Evolutionary conservation across 2,888 invertebrate species (phyloP), one percentile per base, ranked within the genome.

Genomic region (Heliconius sara): DNA sequence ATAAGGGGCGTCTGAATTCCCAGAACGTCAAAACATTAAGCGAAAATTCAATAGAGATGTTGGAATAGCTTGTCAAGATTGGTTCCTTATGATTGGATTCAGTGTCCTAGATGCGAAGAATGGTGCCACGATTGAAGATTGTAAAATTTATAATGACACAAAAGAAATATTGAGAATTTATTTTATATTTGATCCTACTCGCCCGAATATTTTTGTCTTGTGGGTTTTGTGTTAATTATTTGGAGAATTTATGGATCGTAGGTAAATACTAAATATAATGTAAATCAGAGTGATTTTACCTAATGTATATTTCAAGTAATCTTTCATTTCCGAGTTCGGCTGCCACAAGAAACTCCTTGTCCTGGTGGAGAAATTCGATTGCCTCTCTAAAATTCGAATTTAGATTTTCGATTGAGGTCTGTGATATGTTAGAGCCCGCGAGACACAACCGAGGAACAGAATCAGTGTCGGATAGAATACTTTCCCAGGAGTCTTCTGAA

Each of bases 321-420:
- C 83, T 83, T 57, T 86, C 83, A 83, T 93, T 88, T 52, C 91
- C 92, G 52, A 87, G 84, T 86, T 92, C 94, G 57, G 94, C 94
- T 78, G 93, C 92, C 39, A 89, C 83, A 47, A 94, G 85, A 39
- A 92, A 89, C 0, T 88, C 89, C 27, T 88, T 88, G 80, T 93
- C 92, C 25, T 84, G 83, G 47, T 92, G 90, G 6, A 94, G 84
- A 77, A 89, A 91, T 16, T 91, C 88, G n/a, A 92, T 83, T 63
- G 89, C 89, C 76, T 85, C 80, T 72, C 83, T 85, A 19, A 90
- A 71, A 74, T 83, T 80, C 6, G 76, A 75, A 76, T 84, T 80
- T 65, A 82, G 75, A 27, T 76, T 66, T 30, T 82, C 81, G 6
- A 76, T 34, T 4, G 83, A 83, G 16, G 43, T 52, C 27, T 82